Evolutionary conservation across 2,888 invertebrate genomes (phyloP), one percentile per base, ranked within the genome.

Genomic region (Heteromyza rotundicornis): DNA sequence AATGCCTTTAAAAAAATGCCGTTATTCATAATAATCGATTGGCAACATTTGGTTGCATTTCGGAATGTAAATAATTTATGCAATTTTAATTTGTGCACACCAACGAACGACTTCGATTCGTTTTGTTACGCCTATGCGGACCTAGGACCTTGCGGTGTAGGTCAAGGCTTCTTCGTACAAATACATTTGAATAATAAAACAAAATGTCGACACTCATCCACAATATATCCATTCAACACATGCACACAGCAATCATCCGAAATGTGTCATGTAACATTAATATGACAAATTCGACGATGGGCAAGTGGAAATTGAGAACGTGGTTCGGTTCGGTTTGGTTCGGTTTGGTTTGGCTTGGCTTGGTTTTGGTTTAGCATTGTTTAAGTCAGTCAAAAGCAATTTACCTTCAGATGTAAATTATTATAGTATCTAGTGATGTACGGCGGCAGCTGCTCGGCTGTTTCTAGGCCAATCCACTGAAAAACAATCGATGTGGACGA

Each of bases 351-450:
- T 40, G n/a, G 8, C n/a, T n/a, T 19, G 51, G 14, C 51, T 24
- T 22, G n/a, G 10, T 22, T 12, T 23, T 51, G 24, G n/a, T 22
- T 10, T 51, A 49, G 17, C 12, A 19, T 22, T n/a, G n/a, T n/a
- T n/a, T n/a, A n/a, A n/a, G n/a, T n/a, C 3, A 19, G 35, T 55
- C 36, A 55, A 40, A 55, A 47, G 36, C 40, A 47, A 69, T 70
- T 73, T 80, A 82, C 82, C 81, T 82, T 78, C 63, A 77, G 76
- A 70, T 82, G 82, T 47, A 79, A 70, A 72, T 86, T 86, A 74
- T 87, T 85, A 79, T 89, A 89, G 81, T 89, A 89, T 78, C 88
- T 87, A 80, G 88, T 88, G 74, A 89, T 88, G 76, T 89, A 88
- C 2, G 86, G 85, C 12, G 89, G 89, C 75, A 89, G 79, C 8